A percentile compares a stretch with the other conserved stretches of the same genome.
These are phyloP conservation scores for Danionella dracula DNA, from an alignment of 2,797 vertebrate species.

Conservation along the genomic window DNA sequence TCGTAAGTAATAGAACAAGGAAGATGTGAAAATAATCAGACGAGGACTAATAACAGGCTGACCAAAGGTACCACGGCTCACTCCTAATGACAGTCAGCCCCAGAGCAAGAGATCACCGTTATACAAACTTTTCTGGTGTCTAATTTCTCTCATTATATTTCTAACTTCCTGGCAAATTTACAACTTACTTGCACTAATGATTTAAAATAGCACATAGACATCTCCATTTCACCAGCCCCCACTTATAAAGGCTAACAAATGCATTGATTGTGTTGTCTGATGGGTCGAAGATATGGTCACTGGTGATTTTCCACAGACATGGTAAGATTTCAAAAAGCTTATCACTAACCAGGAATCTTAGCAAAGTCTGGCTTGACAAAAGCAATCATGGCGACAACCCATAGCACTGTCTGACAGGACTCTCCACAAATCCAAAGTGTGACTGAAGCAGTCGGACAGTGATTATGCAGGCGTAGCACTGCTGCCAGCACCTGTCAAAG, in stretches of 20 bases:
- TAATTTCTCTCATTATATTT: constrained; percentile 21
- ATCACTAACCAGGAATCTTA: constrained; percentile 33
- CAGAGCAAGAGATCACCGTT: constrained; percentile 21
- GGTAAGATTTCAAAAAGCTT: constrained; percentile 18
- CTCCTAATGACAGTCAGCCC: constrained; percentile 27
- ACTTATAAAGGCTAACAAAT: neutral
- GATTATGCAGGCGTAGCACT: constrained; percentile 35
- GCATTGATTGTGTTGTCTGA: constrained; percentile 4
- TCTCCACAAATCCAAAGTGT: constrained; percentile 19
- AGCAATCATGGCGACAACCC: constrained; percentile 33
- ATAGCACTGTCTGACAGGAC: constrained; percentile 30
- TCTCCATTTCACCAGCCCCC: neutral
- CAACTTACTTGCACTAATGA: neutral
- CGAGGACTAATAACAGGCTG: constrained; percentile 25
- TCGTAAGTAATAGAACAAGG: constrained; percentile 27
- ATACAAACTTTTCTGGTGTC: neutral
- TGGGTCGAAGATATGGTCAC: too few relatives aligned
- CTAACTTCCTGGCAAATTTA: neutral
- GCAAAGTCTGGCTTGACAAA: constrained; percentile 35
- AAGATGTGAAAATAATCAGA: constrained; percentile 32
- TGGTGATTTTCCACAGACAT: too few relatives aligned
- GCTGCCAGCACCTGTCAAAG: constrained; percentile 36
- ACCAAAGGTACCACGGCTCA: constrained; percentile 5
- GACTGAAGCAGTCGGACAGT: constrained; percentile 24
- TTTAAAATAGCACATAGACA: constrained; percentile 14